Percentiles rank a stretch among this genome's conserved stretches.
Evolutionary conservation across 2,797 vertebrate species (phyloP).

Genomic region (Tragelaphus eurycerus): DNA sequence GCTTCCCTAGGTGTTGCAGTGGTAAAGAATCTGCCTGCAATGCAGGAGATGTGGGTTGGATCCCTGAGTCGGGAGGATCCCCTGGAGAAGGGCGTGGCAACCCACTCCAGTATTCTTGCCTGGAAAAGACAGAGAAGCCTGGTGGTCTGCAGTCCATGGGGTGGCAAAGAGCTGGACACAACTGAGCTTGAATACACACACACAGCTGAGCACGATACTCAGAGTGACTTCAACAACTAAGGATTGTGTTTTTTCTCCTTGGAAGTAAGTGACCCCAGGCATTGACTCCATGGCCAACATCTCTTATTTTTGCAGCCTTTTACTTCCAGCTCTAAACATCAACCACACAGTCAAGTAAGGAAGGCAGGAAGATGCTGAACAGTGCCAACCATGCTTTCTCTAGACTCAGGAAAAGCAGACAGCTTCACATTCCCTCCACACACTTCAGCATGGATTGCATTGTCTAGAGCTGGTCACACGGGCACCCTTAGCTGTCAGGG

Average conservation of each 20-base stretch:
- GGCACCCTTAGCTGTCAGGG: background rate
- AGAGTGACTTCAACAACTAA: background rate
- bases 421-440: background rate
- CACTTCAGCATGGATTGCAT: background rate
- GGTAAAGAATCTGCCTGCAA: background rate
- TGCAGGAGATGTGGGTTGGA: background rate
- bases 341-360: background rate
- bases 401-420: background rate
- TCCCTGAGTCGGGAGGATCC: background rate
- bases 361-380: background rate
- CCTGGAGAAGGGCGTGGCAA: background rate
- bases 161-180: background rate
- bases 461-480: background rate
- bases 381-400: background rate
- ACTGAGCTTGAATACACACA: background rate
- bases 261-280: background rate
- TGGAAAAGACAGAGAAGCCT: background rate
- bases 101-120: background rate
- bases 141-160: background rate
- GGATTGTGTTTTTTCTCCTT: background rate
- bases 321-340: background rate
- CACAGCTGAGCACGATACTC: background rate
- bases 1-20: background rate
- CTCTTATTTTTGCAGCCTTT: background rate
- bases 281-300: background rate